A percentile compares a stretch with the other conserved stretches of the same genome.
Evolutionary conservation across 2,888 invertebrate genomes (phyloP).

Genomic region (Erannis defoliaria): DNA sequence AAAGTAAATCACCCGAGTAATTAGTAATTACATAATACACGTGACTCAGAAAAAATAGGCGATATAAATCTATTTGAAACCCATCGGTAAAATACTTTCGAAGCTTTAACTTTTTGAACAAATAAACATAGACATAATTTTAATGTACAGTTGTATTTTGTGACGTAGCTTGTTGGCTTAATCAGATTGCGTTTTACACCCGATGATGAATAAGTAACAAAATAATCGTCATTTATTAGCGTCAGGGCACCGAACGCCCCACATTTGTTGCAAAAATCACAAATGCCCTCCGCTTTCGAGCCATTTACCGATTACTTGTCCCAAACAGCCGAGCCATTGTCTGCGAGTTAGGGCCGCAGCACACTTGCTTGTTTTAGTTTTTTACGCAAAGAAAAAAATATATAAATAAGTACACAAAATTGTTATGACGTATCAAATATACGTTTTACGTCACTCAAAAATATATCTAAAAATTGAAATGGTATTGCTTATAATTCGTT

Average conservation of each 20-base stretch:
- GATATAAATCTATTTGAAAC: too few species aligned
- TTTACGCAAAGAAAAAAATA: neutral
- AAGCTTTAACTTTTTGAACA: too few species aligned
- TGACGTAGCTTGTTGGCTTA: neutral
- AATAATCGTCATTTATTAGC: constrained; percentile 30
- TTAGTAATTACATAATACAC: neutral
- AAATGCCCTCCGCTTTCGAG: constrained; percentile 61
- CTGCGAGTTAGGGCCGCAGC: constrained; percentile 54
- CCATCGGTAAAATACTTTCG: too few species aligned
- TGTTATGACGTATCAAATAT: neutral
- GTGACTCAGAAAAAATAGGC: too few species aligned
- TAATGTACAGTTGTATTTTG: too few species aligned
- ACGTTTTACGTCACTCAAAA: too few species aligned
- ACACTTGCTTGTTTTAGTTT: constrained; percentile 7
- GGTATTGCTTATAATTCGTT: too few species aligned
- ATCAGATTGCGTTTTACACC: constrained; percentile 8
- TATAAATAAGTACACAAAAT: neutral
- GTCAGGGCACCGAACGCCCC: constrained; percentile 50
- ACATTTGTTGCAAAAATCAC: constrained; percentile 59
- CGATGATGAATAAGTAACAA: constrained; percentile 25
- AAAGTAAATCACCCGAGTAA: neutral
- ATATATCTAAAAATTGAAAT: too few species aligned
- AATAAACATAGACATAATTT: too few species aligned
- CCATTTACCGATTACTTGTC: constrained; percentile 70
- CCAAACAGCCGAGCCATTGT: constrained; percentile 68